Base-by-base conservation (phyloP, 2,113 vertebrate genomes). In the Ophthalmolycus amberensis region DNA sequence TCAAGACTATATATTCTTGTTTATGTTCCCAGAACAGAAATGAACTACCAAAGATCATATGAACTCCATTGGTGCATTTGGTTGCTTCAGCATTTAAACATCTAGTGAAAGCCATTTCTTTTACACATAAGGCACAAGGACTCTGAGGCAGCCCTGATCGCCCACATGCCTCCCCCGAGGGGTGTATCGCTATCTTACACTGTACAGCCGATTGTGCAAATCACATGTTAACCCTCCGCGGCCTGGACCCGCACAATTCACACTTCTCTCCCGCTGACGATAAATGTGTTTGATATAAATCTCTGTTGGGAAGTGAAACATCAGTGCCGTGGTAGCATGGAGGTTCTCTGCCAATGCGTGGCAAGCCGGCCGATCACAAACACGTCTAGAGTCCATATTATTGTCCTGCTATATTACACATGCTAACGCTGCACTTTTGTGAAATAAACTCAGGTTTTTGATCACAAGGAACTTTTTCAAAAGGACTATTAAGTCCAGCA, bases 131-230 rank as follows among this genome's bases (percentile, higher is more conserved):
- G 29, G 38, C 60, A 27, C 44, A 34, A 79, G 64, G 85, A 74
- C 85, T 82, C 78, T 58, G 70, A 40, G 15, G 69, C 60, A 58
- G 82, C 77, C 75, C 69, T 38, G 77, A 50, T 86, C 77, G n/a
- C 81, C 86, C 86, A 79, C 87, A 81, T 77, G 65, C 85, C 70
- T 8, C 52, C 85, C 77, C 86, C 70, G 0, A 5, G 72, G 84
- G 84, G 58, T 73, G 64, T 34, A 46, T 65, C 74, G 69, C 85
- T 80, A 62, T 74, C 63, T 22, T 5, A 20, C 71, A 11, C 71
- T 68, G n/a, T 66, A 56, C 62, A 66, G 68, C 84, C 89, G 75
- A 78, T 66, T 71, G 86, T 75, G 72, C 88, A 89, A 92, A 88
- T 93, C 85, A 89, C 88, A 88, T 89, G 90, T 72, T 74, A 80